Base-by-base conservation (phyloP, 2,888 invertebrate genomes). In the Tetragnatha montana region DNA sequence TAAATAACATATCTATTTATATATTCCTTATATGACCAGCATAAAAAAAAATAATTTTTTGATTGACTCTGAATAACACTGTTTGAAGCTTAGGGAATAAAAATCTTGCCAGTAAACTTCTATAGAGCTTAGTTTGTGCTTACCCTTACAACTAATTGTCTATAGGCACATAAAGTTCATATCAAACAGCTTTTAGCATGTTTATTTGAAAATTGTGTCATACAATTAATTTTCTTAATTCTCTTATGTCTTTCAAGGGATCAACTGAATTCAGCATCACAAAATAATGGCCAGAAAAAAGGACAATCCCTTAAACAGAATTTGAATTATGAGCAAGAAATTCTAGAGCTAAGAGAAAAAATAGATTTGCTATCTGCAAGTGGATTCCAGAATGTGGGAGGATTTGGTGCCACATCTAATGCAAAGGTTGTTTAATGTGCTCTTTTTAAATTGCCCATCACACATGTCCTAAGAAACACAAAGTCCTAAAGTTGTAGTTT, bases 281-380 rank as follows among this genome's bases (percentile, higher is more conserved):
- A 81, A 14, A n/a, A 50, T 2, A 49, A 21, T n/a, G 69, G 21
- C 47, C 49, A 71, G 12, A n/a, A 0, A 8, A 51, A 35, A 21
- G 79, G 21, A 82, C 14, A 1, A 0, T 35, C 50, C 19, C 22
- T 50, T 8, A 78, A 82, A 35, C 49, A 81, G 35, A 73, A 35
- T 70, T 74, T 75, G 69, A 71, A 82, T 69, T 87, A 69, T 68
- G 74, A 82, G 35, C 81, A 70, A 73, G 86, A 86, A 69, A 87
- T 90, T 17, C 73, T 71, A 80, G 75, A 82, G 19, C 35, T 90
- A 49, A 82, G 79, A 50, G 78, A 87, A 35, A 82, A 73, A 78
- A 78, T 90, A 14, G 51, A 74, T 68, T 19, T 71, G n/a, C 51
- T 90, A 51, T 69, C 78, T 7, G 14, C 86, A 17, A 71, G 74